phyloP scores from a whole-genome alignment of 2,888 invertebrate genomes.

The Drosophila nigricruria region DNA sequence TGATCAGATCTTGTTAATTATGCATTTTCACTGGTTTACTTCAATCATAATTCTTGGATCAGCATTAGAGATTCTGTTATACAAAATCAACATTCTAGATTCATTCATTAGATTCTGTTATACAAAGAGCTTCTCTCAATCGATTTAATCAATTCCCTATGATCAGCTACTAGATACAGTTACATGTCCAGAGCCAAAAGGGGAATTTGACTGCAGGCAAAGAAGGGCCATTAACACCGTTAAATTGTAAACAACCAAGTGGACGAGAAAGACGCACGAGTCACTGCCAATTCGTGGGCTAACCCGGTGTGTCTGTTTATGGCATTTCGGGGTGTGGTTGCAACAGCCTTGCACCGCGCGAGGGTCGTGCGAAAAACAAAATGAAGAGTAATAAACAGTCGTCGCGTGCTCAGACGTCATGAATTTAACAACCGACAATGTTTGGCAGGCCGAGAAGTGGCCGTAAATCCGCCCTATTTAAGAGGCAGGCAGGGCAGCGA shows the following conservation, averaged over 20 bases:
- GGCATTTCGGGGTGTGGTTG: conserved; percentile 42
- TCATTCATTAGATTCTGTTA: too few species aligned
- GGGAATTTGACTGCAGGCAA: conserved; percentile 21
- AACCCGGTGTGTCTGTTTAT: conserved; percentile 28
- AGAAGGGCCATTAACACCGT: conserved; percentile 62
- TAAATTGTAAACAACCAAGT: conserved; percentile 54
- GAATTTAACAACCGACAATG: conserved; percentile 61
- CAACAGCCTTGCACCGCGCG: not conserved
- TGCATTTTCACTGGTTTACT: too few species aligned
- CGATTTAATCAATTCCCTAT: not conserved
- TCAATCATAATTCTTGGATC: too few species aligned
- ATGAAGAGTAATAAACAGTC: conserved; percentile 63
- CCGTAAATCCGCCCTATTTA: conserved; percentile 18
- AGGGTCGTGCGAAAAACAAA: conserved; percentile 47
- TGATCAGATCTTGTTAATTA: too few species aligned
- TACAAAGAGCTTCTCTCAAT: not conserved
- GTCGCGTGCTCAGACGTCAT: conserved; percentile 74
- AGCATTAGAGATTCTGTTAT: too few species aligned
- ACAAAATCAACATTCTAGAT: too few species aligned
- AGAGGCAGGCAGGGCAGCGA: not conserved
- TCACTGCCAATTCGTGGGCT: conserved; percentile 16
- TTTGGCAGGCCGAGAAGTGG: conserved; percentile 34
- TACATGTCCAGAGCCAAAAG: not conserved
- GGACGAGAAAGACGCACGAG: conserved; percentile 16
- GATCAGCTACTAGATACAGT: not conserved